Percentiles rank a stretch among this genome's conserved stretches.
Conservation (phyloP, 2,888 invertebrate genomes). For the Acleris emargana region DNA sequence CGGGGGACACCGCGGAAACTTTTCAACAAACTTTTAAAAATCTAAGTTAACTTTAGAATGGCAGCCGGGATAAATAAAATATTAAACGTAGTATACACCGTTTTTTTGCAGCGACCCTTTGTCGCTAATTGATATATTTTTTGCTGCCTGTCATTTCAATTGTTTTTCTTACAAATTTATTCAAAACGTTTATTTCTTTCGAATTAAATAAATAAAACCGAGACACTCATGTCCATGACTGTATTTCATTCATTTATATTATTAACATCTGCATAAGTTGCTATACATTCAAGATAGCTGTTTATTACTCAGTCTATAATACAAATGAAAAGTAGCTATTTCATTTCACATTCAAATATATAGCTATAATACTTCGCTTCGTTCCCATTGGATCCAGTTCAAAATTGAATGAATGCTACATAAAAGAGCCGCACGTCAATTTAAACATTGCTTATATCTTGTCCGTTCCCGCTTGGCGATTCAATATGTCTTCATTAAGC, state of each 20-base stretch:
- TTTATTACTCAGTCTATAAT: not conserved
- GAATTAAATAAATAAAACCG: too few relatives aligned
- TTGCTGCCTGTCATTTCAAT: constrained; percentile 58
- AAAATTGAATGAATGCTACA: constrained; percentile 58
- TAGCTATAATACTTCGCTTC: constrained; percentile 7
- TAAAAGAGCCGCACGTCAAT: constrained; percentile 77
- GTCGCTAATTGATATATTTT: constrained; percentile 70
- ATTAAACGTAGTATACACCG: constrained; percentile 55
- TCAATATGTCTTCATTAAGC: constrained; percentile 84
- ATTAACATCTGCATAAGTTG: not conserved
- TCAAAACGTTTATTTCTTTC: not conserved
- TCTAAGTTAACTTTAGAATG: constrained; percentile 75
- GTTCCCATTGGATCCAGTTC: constrained; percentile 27
- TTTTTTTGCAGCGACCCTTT: constrained; percentile 57
- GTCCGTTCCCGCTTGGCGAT: constrained; percentile 77
- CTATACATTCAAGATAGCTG: not conserved
- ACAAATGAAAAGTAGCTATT: not conserved
- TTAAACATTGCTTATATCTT: constrained; percentile 79
- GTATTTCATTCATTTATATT: not conserved
- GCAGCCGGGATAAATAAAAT: constrained; percentile 69
- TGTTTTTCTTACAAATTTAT: constrained; percentile 42
- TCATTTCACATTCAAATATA: constrained; percentile 10
- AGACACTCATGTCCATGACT: too few relatives aligned
- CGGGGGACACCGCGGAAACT: constrained; percentile 69
- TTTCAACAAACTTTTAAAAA: constrained; percentile 79